Conservation (phyloP, 2,113 vertebrate species). For the Rhineura floridana region DNA sequence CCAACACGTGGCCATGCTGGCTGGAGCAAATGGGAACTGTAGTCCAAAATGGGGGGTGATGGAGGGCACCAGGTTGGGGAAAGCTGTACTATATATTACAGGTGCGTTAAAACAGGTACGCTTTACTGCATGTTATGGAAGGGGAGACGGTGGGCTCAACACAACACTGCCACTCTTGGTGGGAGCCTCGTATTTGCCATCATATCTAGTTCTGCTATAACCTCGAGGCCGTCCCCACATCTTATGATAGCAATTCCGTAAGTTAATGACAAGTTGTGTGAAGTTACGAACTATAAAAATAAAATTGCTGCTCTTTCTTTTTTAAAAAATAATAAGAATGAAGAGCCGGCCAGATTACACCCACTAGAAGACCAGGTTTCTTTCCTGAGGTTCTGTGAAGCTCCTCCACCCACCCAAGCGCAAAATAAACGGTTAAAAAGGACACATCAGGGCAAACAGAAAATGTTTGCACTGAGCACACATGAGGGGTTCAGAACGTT, state of each 20-base stretch:
- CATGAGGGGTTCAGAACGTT: rapidly evolving
- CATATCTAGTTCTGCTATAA: background rate
- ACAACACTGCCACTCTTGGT: background rate
- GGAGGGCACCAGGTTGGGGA: background rate
- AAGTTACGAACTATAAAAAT: background rate
- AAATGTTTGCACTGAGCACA: background rate
- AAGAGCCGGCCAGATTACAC: slow-evolving; percentile 56
- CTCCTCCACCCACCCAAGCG: slow-evolving; percentile 48
- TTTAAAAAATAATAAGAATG: too few relatives aligned
- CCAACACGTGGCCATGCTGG: too few relatives aligned
- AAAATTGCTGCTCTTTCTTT: slow-evolving; percentile 35
- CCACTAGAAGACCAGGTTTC: slow-evolving; percentile 39
- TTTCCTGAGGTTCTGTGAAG: slow-evolving; percentile 38
- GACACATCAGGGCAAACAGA: background rate
- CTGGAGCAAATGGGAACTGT: background rate
- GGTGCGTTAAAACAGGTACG: background rate
- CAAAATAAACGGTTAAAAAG: slow-evolving; percentile 10
- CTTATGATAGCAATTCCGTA: background rate
- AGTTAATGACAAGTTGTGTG: background rate
- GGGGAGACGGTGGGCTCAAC: background rate
- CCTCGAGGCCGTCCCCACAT: too few relatives aligned
- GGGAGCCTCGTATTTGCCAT: background rate
- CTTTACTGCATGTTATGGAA: background rate
- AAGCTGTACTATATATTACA: background rate
- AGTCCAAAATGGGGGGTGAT: background rate